Percentiles rank a stretch among this genome's conserved stretches.
These are phyloP conservation scores for Chrysolina haemoptera DNA, from an alignment of 2,888 invertebrate genomes.

Conservation along the genomic window DNA sequence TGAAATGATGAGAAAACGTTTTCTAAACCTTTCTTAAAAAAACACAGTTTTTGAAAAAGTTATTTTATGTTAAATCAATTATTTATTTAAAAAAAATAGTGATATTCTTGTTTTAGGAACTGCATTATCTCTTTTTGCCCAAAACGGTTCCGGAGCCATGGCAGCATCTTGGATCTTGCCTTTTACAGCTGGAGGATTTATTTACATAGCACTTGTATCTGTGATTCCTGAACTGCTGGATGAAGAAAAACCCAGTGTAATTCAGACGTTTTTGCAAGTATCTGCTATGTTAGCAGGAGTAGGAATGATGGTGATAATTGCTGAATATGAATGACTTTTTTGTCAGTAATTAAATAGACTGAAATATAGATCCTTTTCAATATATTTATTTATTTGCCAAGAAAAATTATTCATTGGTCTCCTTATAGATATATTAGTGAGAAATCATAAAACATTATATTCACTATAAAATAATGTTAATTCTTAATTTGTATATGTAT, in stretches of 20 bases:
- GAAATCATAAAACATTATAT: too few species aligned
- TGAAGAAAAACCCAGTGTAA: conserved; percentile 82
- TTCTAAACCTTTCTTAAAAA: too few species aligned
- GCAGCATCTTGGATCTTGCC: conserved; percentile 93
- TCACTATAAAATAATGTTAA: too few species aligned
- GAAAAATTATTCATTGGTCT: conserved; percentile 8
- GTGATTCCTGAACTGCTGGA: conserved; percentile 97
- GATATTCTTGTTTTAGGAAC: conserved; percentile 81
- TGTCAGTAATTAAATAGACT: conserved; percentile 28
- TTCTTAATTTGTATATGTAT: too few species aligned
- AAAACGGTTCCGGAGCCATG: conserved; percentile 79
- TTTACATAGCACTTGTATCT: conserved; percentile 99
- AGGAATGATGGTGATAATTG: conserved; percentile 96
- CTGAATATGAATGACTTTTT: conserved; percentile 77
- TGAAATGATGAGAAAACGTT: too few species aligned
- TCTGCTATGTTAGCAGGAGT: conserved; percentile 90
- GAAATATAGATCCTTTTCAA: conserved; percentile 12
- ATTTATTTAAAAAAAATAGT: too few species aligned
- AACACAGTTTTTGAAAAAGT: too few species aligned
- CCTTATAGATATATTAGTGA: background rate
- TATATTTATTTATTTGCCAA: conserved; percentile 23
- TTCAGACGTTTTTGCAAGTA: conserved; percentile 94
- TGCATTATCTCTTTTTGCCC: conserved; percentile 86
- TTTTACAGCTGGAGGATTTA: conserved; percentile 99
- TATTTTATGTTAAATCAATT: too few species aligned